Evolutionary conservation across 2,113 vertebrate genomes (phyloP), one percentile per base, ranked within the genome.

Genomic region (Perca fluviatilis): DNA sequence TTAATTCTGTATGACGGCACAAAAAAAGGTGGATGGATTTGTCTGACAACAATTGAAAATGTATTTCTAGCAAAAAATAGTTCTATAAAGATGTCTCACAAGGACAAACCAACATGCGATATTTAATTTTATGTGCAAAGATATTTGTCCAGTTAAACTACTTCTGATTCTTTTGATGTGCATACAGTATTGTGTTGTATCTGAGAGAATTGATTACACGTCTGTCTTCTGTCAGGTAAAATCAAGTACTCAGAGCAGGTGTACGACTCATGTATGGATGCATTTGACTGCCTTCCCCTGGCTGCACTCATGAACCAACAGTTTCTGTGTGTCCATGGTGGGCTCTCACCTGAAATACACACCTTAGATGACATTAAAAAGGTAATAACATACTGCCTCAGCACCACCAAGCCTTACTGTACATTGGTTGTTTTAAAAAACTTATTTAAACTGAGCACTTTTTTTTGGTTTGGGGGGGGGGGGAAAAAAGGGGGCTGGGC

Each of bases 221-320:
- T 78, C 12, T 81, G 27, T 88, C 73, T 66, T 25, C 57, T 74
- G 36, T 43, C 89, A 96, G 96, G 96, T 96, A 96, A 96, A 95
- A 96, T 96, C 92, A 96, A 96, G 90, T 96, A 96, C 94, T 96
- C 96, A 33, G 96, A 96, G 92, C 95, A 96, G 87, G 95, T 96
- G 73, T 96, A 96, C 77, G 95, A 96, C 91, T 93, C 95, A 21
- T 96, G 95, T 90, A 96, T 96, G 96, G 95, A 96, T 58, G 94
- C 96, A 2, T 96, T 96, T 79, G 95, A 96, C 92, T 96, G 95
- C 94, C 95, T 96, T 89, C 95, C 95, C 40, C 87, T 96, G 92
- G 95, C 95, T 68, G 95, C 95, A 3, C 95, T 96, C 90, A 96
- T 96, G 95, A 96, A 96, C 90, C 95, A 96, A 80, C 95, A 96